These are phyloP conservation scores for Molanna angustata DNA, from an alignment of 2,888 invertebrate species.

Conservation along the genomic window DNA sequence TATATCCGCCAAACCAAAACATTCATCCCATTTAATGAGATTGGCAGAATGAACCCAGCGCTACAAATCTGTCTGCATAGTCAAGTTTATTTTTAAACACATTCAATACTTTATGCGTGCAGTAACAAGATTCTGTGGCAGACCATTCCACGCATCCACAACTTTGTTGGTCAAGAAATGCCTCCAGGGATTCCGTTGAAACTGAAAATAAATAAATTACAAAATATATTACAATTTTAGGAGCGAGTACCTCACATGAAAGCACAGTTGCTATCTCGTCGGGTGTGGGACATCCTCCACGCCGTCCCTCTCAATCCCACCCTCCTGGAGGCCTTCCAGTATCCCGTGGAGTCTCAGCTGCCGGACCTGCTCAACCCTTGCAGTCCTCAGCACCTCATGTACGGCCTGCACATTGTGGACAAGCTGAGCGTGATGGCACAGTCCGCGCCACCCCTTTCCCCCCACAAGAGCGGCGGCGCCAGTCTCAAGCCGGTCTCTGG, in stretches of 20 bases:
- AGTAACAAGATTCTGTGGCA: too few species aligned
- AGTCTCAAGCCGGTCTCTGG: slow-evolving; percentile 21
- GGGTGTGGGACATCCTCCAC: slow-evolving; percentile 94
- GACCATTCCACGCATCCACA: too few species aligned
- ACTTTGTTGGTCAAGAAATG: too few species aligned
- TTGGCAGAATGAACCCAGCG: too few species aligned
- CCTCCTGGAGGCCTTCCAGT: slow-evolving; percentile 79
- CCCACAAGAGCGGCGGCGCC: slow-evolving; percentile 18
- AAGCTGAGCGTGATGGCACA: slow-evolving; percentile 36
- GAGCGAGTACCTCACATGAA: slow-evolving; percentile 76
- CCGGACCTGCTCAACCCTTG: slow-evolving; percentile 80
- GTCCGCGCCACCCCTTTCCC: slow-evolving; percentile 3
- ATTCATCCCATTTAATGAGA: too few species aligned
- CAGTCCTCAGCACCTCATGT: slow-evolving; percentile 93
- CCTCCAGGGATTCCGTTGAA: too few species aligned
- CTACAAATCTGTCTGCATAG: too few species aligned
- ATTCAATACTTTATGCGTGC: too few species aligned
- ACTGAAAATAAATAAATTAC: too few species aligned
- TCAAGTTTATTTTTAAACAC: too few species aligned
- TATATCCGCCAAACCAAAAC: too few species aligned
- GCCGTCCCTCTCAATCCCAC: slow-evolving; percentile 88
- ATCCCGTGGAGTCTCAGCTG: slow-evolving; percentile 64
- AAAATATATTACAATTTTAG: slow-evolving; percentile 41
- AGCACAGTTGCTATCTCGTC: slow-evolving; percentile 83
- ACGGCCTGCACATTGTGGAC: slow-evolving; percentile 89